Evolutionary conservation across 2,797 vertebrate genomes (phyloP).

Genomic region (Hippoglossus hippoglossus): DNA sequence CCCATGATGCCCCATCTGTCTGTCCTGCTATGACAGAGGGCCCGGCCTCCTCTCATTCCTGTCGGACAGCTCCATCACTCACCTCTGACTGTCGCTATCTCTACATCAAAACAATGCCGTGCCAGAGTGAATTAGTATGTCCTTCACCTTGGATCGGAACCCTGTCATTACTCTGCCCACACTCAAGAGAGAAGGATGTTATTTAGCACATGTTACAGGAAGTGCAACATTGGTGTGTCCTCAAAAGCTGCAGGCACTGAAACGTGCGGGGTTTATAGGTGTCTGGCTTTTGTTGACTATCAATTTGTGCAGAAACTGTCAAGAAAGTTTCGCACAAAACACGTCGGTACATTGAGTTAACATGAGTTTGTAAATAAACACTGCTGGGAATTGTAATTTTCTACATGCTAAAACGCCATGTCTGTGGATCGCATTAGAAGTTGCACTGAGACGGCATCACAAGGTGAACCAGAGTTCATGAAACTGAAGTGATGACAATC

Average conservation of each 20-base stretch:
- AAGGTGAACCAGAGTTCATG: conserved; percentile 44
- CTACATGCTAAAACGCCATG: background rate
- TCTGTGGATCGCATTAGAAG: background rate
- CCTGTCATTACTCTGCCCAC: conserved; percentile 67
- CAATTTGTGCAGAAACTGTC: background rate
- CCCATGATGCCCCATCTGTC: conserved; percentile 75
- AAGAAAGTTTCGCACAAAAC: background rate
- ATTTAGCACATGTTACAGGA: conserved; percentile 72
- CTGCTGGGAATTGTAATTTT: conserved; percentile 1
- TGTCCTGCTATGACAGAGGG: conserved; percentile 70
- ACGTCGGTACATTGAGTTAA: background rate
- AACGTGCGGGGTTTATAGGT: conserved; percentile 17
- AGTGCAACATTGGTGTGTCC: conserved; percentile 58
- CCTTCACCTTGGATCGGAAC: conserved; percentile 76
- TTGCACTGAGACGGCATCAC: background rate
- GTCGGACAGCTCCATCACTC: conserved; percentile 73
- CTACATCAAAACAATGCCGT: conserved; percentile 72
- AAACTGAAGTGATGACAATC: conserved; percentile 9
- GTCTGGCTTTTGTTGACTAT: background rate
- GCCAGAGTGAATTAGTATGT: conserved; percentile 73
- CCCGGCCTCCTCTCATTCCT: conserved; percentile 71
- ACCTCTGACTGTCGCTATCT: conserved; percentile 63
- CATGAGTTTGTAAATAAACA: conserved; percentile 6
- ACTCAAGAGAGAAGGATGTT: conserved; percentile 46
- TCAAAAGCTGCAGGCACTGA: conserved; percentile 38